Evolutionary conservation across 2,113 vertebrate species (phyloP), one percentile per base, ranked within the genome.

Genomic region (Apteryx owenii): DNA sequence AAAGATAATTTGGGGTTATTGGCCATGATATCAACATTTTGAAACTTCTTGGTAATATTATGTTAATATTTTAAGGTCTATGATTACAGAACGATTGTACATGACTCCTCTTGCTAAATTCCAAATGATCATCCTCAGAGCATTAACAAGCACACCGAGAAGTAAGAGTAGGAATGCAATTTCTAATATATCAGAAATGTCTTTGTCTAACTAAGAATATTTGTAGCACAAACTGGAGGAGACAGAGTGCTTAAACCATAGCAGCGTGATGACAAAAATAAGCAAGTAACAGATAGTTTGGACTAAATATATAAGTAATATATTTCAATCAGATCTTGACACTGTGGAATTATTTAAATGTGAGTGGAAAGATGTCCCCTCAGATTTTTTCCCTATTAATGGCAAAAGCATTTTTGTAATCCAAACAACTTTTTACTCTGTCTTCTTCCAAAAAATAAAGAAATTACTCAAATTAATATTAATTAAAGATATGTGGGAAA

Each of bases 121-220:
- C 14, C 54, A 90, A 77, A 83, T 68, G 9, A 56, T 79, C 19
- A 48, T 68, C 13, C 48, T 84, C 69, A 61, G 61, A 88, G 26
- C 40, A 64, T 48, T 77, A 91, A 82, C 6, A 85, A 88, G 69
- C 21, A 46, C 50, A 44, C 7, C 60, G 85, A 90, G 88, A 90
- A 93, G 84, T 84, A 23, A 85, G 88, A 96, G 81, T 15, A 86
- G 73, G 92, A 97, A 95, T 94, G 91, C 71, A 17, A 33, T 97
- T 97, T 98, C 94, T 97, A 96, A 98, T 96, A 96, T 95, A 93
- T 92, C 95, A 97, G 77, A 96, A 93, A 89, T 92, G 89, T 88
- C 88, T 95, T 83, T 91, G 81, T 96, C 91, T 88, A 96, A 89
- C 69, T 97, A 97, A 95, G 94, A 97, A 97, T 95, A 98, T 96